Percentiles rank a stretch among this genome's conserved stretches.
Evolutionary conservation across 2,888 invertebrate genomes (phyloP).

Genomic region (Drosophila infuscata): DNA sequence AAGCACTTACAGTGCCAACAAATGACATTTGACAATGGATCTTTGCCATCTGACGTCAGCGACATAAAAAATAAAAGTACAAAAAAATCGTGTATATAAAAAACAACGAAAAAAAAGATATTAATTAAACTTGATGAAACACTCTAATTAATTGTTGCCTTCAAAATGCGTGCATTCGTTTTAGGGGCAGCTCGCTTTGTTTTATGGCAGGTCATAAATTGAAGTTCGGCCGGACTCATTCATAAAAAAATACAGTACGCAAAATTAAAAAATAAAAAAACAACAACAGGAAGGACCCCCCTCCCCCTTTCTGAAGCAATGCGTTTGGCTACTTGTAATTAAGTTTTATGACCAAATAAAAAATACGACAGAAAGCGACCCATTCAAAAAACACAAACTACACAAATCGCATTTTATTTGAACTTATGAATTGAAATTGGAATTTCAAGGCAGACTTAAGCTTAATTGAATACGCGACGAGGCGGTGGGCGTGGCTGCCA

Average conservation of each 20-base stretch:
- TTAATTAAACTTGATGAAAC: conserved; percentile 59
- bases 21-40: conserved; percentile 56
- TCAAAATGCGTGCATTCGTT: conserved; percentile 18
- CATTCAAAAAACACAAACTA: conserved; percentile 39
- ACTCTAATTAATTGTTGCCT: conserved; percentile 63
- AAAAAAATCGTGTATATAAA: background rate
- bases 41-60: conserved; percentile 47
- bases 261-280: conserved; percentile 13
- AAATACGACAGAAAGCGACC: conserved; percentile 30
- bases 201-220: conserved; percentile 51
- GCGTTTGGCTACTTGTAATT: conserved; percentile 41
- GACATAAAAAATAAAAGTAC: conserved; percentile 1
- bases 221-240: conserved; percentile 44
- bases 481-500: conserved; percentile 37
- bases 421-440: conserved; percentile 59
- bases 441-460: conserved; percentile 31
- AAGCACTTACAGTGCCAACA: conserved; percentile 27
- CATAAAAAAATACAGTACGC: conserved; percentile 29
- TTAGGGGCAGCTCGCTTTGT: conserved; percentile 25
- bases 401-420: conserved; percentile 51
- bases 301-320: conserved; percentile 22
- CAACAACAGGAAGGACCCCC: background rate
- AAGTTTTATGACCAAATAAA: conserved; percentile 65
- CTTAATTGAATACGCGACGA: conserved; percentile 44
- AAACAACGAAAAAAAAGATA: conserved; percentile 16